Conservation (phyloP, 2,113 vertebrate species). For the Polyodon spathula region DNA sequence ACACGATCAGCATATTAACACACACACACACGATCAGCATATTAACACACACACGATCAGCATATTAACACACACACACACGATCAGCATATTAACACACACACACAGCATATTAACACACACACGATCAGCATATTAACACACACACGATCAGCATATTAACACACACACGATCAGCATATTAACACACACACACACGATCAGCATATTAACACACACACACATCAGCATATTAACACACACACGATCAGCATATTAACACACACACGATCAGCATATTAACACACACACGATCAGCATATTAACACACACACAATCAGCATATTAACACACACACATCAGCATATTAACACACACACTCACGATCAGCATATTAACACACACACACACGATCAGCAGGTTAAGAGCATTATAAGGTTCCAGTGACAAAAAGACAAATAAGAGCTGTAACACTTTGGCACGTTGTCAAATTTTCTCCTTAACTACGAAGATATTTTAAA, state of each 20-base stretch:
- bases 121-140: constrained; percentile 21
- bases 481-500: no score
- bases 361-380: no score
- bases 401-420: no score
- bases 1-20: constrained; percentile 36
- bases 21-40: constrained; percentile 27
- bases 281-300: no score
- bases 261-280: no score
- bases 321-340: constrained; percentile 25
- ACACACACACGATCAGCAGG: no score
- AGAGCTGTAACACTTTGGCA: no score
- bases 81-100: no score
- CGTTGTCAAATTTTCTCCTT: no score
- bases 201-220: constrained; percentile 37
- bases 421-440: no score
- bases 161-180: constrained; percentile 25
- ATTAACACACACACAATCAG: constrained; percentile 29
- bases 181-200: no score
- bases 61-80: constrained; percentile 25
- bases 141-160: constrained; percentile 29
- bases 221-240: constrained; percentile 18
- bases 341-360: constrained; percentile 26
- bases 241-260: constrained; percentile 31
- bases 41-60: constrained; percentile 26
- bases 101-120: no score